Base-by-base conservation (phyloP, 2,888 invertebrate genomes). In the Caenorhabditis becei region DNA sequence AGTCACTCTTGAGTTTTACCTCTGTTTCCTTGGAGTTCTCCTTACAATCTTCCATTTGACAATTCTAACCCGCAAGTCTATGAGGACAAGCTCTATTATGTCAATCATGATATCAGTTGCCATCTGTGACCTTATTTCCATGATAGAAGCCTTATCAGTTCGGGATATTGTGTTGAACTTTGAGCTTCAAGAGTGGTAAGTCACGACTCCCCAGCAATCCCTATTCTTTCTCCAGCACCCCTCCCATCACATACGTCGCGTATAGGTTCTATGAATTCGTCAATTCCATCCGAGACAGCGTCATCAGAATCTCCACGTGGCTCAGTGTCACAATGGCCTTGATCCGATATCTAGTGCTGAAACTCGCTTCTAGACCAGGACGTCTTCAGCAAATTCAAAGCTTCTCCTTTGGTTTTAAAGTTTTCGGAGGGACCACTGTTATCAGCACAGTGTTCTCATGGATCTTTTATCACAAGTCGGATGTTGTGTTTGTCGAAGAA, bases 311-410 rank as follows among this genome's bases (percentile, higher is more conserved):
- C 14, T 54, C 66, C 14, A 44, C 44, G 28, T 66, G 66, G 66
- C 66, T 66, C 1, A 47, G 66, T 1, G 54, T 66, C n/a, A 18
- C 54, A 5, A 67, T 67, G 67, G 67, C 67, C 14, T n/a, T 56
- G 8, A 18, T 67, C 5, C 56, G 67, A 0, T 67, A 44, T 14
- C 16, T 58, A 7, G 54, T 41, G 1, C 32, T 67, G 1, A n/a
- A 47, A 7, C 53, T 67, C 23, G 41, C 24, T 1, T 14, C 54
- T 1, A 54, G 16, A 41, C 54, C 20, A 18, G 32, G 32, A 32
- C 4, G 32, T 32, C 10, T 10, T 10, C 4, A 10, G 32, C 4
- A 4, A 4, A 32, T 32, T 32, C 10, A 4, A 4, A 32, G 32
- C 10, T 32, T 32, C 41, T 26, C 41, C 0, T 54, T 54, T 20